phyloP scores from a whole-genome alignment of 1,140 invertebrate genomes.

The Protaetia brevitarsis region DNA sequence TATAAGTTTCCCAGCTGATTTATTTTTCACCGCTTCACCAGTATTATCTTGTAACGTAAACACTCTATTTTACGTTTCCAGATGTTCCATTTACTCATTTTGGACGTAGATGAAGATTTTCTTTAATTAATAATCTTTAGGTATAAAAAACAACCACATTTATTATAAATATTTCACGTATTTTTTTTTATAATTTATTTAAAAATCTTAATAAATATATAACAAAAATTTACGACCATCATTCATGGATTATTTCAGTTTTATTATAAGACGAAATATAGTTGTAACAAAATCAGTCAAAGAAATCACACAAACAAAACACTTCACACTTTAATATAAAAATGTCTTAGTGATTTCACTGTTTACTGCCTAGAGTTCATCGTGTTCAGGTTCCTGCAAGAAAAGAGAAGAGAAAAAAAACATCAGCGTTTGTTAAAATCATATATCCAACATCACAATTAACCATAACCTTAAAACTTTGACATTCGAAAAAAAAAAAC shows the following conservation, averaged over 20 bases:
- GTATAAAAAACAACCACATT: background rate
- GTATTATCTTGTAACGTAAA: too few species aligned
- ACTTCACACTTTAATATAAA: slow-evolving; percentile 47
- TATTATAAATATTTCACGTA: background rate
- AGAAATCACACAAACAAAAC: slow-evolving; percentile 46
- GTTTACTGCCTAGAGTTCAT: slow-evolving; percentile 48
- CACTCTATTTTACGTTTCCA: too few species aligned
- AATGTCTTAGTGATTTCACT: slow-evolving; percentile 40
- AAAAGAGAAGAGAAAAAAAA: too few species aligned
- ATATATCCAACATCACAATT: background rate
- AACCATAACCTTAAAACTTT: background rate
- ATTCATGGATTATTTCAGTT: slow-evolving; percentile 24
- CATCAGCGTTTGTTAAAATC: too few species aligned
- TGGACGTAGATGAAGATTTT: too few species aligned
- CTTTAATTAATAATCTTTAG: background rate
- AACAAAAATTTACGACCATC: slow-evolving; percentile 14
- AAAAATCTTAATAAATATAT: slow-evolving; percentile 17
- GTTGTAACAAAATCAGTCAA: slow-evolving; percentile 47
- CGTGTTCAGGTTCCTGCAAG: slow-evolving; percentile 48
- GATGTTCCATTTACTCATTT: too few species aligned
- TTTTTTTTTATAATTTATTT: slow-evolving; percentile 18
- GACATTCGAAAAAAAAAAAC: background rate
- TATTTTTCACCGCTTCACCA: too few species aligned
- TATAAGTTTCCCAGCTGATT: too few species aligned
- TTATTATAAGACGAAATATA: slow-evolving; percentile 37